These are phyloP conservation scores for Platycheirus albimanus DNA, from an alignment of 2,888 invertebrate genomes.

Conservation along the genomic window DNA sequence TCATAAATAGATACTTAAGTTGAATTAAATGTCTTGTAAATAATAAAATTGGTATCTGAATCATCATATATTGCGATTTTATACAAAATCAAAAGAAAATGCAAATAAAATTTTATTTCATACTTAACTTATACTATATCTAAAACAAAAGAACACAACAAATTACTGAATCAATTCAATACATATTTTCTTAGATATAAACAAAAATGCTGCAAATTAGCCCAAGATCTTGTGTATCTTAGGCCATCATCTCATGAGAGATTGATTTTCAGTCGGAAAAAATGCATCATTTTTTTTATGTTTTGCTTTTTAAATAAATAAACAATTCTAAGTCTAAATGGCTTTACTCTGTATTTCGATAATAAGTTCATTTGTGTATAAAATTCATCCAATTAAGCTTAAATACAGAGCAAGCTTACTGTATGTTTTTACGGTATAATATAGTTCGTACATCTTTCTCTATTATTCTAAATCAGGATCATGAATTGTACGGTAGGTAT, in stretches of 20 bases:
- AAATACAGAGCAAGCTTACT: constrained; percentile 28
- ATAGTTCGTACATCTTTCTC: constrained; percentile 26
- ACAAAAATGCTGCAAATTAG: constrained; percentile 29
- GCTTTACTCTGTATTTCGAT: constrained; percentile 10
- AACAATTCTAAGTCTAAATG: constrained; percentile 2
- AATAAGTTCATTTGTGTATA: not conserved
- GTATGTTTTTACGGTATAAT: constrained; percentile 40
- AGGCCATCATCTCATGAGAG: too few relatives aligned
- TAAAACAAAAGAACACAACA: constrained; percentile 67
- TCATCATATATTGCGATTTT: constrained; percentile 57
- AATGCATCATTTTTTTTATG: not conserved
- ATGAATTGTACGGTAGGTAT: constrained; percentile 41
- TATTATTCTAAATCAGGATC: constrained; percentile 17
- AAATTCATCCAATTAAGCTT: not conserved
- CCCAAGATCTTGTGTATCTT: too few relatives aligned
- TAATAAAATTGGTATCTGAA: not conserved
- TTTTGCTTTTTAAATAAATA: not conserved
- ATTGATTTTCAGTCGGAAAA: too few relatives aligned
- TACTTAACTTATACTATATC: constrained; percentile 36
- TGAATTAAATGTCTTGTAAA: not conserved
- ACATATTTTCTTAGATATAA: constrained; percentile 33
- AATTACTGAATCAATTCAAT: constrained; percentile 49
- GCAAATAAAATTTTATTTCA: constrained; percentile 18
- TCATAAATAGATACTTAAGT: constrained; percentile 11
- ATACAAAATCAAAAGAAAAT: constrained; percentile 55